Percentiles rank a stretch among this genome's conserved stretches.
Evolutionary conservation across 2,113 vertebrate genomes (phyloP).

Genomic region (Collichthys lucidus): DNA sequence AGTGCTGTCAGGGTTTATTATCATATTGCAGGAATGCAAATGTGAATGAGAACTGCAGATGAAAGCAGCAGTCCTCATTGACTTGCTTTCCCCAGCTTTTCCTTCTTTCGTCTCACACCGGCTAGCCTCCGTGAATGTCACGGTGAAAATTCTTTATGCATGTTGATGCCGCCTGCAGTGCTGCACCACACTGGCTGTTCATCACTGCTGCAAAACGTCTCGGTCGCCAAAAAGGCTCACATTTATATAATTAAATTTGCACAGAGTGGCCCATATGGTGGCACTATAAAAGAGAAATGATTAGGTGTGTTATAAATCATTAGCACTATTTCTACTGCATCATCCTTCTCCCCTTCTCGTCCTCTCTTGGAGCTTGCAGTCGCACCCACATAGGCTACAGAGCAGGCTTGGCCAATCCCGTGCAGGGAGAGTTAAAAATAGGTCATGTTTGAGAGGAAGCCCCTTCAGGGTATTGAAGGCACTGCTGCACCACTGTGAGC

Average conservation of each 20-base stretch:
- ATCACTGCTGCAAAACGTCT: slow-evolving; percentile 11
- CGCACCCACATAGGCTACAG: slow-evolving; percentile 67
- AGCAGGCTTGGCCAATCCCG: slow-evolving; percentile 79
- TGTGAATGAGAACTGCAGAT: slow-evolving; percentile 31
- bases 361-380: slow-evolving; percentile 45
- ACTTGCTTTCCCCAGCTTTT: slow-evolving; percentile 38
- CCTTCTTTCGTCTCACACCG: slow-evolving; percentile 32
- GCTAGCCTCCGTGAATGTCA: slow-evolving; percentile 71
- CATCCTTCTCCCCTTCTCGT: slow-evolving; percentile 28
- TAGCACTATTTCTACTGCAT: slow-evolving; percentile 54
- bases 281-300: slow-evolving; percentile 34
- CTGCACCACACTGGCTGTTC: slow-evolving; percentile 39
- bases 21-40: slow-evolving; percentile 49
- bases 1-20: slow-evolving; percentile 31
- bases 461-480: slow-evolving; percentile 82
- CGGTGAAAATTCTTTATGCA: slow-evolving; percentile 74
- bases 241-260: slow-evolving; percentile 30
- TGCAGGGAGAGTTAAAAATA: slow-evolving; percentile 84
- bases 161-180: slow-evolving; percentile 66
- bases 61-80: slow-evolving; percentile 35
- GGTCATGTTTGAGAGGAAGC: slow-evolving; percentile 83
- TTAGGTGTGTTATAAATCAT: slow-evolving; percentile 48
- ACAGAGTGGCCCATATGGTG: not conserved
- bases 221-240: not conserved
- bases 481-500: slow-evolving; percentile 70